Conservation (phyloP, 1,140 invertebrate species). For the Ridgeia piscesae region DNA sequence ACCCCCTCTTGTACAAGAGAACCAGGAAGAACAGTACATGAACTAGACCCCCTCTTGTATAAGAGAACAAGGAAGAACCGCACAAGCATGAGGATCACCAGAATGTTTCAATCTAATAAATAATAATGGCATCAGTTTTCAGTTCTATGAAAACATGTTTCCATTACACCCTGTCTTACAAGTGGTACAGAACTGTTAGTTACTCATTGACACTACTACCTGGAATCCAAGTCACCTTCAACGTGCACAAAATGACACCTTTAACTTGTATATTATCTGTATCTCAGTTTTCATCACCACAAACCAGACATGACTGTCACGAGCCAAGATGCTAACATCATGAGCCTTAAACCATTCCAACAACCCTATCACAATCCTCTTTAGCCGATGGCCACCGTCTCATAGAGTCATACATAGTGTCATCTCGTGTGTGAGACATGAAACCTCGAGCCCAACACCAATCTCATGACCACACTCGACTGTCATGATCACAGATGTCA, state of each 20-base stretch:
- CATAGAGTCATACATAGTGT: background rate
- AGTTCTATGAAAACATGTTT: background rate
- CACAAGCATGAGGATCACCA: too few species aligned
- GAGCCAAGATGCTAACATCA: background rate
- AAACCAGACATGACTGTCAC: too few species aligned
- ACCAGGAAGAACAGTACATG: too few species aligned
- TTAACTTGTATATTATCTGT: background rate
- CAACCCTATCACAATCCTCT: background rate
- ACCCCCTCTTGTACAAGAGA: too few species aligned
- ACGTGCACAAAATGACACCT: background rate
- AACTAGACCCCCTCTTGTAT: too few species aligned
- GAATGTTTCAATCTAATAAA: background rate
- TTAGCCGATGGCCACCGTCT: background rate
- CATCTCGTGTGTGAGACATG: background rate
- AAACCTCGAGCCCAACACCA: background rate
- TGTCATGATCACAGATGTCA: background rate
- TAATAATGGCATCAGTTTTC: background rate
- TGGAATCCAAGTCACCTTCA: background rate
- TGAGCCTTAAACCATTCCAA: background rate
- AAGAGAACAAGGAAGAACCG: too few species aligned
- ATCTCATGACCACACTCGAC: background rate
- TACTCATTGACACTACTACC: background rate
- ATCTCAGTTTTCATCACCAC: too few species aligned
- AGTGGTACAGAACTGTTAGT: too few species aligned
- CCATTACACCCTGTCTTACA: too few species aligned